A percentile compares a stretch with the other conserved stretches of the same genome.
Conservation (phyloP, 1,140 invertebrate species). For the Drosophila gunungcola region DNA sequence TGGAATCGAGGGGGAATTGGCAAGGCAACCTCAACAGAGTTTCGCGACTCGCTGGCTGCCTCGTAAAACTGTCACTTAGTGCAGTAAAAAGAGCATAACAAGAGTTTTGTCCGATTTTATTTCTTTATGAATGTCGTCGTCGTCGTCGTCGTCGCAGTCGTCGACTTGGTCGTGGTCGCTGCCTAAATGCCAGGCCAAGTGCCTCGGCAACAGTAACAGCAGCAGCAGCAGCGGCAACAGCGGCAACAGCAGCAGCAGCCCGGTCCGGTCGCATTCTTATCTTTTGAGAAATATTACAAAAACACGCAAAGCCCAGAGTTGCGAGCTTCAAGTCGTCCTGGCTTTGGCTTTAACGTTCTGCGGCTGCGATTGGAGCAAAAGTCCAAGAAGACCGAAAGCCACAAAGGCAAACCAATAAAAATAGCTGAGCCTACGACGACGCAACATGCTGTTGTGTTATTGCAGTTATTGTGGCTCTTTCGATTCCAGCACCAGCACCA, state of each 20-base stretch:
- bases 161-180: constrained; percentile 25
- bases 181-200: constrained; percentile 39
- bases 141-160: neutral
- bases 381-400: constrained; percentile 6
- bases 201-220: constrained; percentile 13
- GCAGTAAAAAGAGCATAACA: constrained; percentile 53
- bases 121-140: constrained; percentile 60
- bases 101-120: constrained; percentile 58
- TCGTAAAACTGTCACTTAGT: constrained; percentile 60
- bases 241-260: constrained; percentile 25
- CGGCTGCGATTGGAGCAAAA: constrained; percentile 1
- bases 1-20: neutral
- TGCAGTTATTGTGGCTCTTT: constrained; percentile 11
- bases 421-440: constrained; percentile 36
- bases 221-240: constrained; percentile 13
- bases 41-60: constrained; percentile 25
- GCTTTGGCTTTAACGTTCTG: constrained; percentile 1
- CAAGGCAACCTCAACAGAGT: constrained; percentile 5
- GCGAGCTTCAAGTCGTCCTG: constrained; percentile 26
- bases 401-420: constrained; percentile 40
- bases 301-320: constrained; percentile 79
- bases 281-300: constrained; percentile 84
- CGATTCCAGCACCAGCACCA: neutral
- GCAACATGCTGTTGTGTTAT: constrained; percentile 4
- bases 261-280: constrained; percentile 83